phyloP scores from a whole-genome alignment of 1,140 invertebrate species.

The Hirudo medicinalis region DNA sequence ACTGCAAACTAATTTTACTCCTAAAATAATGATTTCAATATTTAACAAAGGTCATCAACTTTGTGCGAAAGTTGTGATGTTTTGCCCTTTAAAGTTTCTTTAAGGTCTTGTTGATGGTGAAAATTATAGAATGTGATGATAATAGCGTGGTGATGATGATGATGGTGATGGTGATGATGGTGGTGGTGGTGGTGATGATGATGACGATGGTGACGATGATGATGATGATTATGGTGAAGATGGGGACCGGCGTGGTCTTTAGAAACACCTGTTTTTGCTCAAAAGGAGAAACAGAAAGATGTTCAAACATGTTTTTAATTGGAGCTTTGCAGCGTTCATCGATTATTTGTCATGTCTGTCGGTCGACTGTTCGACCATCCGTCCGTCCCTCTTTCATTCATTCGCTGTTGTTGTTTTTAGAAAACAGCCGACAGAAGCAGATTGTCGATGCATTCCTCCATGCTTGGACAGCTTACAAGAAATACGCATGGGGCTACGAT shows the following conservation, averaged over 20 bases:
- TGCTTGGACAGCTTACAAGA: conserved; percentile 80
- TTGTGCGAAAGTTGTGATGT: too few species aligned
- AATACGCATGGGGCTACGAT: conserved; percentile 91
- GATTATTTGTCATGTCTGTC: background rate
- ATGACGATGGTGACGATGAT: background rate
- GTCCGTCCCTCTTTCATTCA: background rate
- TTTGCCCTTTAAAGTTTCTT: too few species aligned
- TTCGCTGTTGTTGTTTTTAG: conserved; percentile 3
- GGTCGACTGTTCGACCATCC: background rate
- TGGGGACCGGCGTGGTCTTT: too few species aligned
- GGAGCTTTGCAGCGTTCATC: background rate
- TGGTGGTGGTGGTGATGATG: background rate
- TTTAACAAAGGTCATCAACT: too few species aligned
- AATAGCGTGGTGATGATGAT: background rate
- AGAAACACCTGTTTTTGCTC: too few species aligned
- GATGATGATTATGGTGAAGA: background rate
- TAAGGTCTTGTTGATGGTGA: too few species aligned
- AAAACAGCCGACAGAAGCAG: conserved; percentile 16
- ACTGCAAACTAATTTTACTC: too few species aligned
- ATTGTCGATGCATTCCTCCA: conserved; percentile 23
- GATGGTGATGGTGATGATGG: background rate
- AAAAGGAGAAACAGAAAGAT: too few species aligned
- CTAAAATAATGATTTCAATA: too few species aligned
- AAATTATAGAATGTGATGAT: background rate
- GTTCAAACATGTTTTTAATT: background rate